phyloP scores from a whole-genome alignment of 2,888 invertebrate genomes.

The Ichneumoninae sp. region DNA sequence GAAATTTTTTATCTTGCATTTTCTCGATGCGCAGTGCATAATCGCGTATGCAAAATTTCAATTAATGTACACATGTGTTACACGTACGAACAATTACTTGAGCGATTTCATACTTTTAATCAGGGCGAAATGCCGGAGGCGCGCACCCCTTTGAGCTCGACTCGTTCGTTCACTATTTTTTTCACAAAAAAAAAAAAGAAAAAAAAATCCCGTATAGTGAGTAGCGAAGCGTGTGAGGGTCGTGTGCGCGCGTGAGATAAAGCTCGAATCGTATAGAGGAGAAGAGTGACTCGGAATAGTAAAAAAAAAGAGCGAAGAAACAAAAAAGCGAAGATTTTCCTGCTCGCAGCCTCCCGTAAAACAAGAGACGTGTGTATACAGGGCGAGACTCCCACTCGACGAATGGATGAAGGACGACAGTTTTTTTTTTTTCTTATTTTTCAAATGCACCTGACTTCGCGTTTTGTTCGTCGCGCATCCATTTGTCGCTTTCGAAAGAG shows the following conservation, averaged over 20 bases:
- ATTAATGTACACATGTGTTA: conserved; percentile 14
- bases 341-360: conserved; percentile 30
- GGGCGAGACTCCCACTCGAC: conserved; percentile 22
- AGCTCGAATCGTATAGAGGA: conserved; percentile 11
- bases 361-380: conserved; percentile 19
- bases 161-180: conserved; percentile 28
- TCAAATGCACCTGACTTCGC: conserved; percentile 24
- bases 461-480: conserved; percentile 20
- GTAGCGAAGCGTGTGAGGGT: conserved; percentile 25
- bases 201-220: conserved; percentile 25
- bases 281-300: conserved; percentile 16
- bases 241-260: conserved; percentile 42
- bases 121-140: conserved; percentile 46
- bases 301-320: conserved; percentile 12
- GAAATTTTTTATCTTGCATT: not conserved
- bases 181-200: conserved; percentile 8
- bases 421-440: conserved; percentile 17
- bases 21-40: not conserved
- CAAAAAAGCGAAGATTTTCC: conserved; percentile 45
- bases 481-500: conserved; percentile 28
- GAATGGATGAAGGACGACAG: conserved; percentile 36
- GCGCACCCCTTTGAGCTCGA: conserved; percentile 18
- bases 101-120: conserved; percentile 48
- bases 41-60: not conserved
- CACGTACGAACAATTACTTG: conserved; percentile 33